Base-by-base conservation (phyloP, 92 coral and sea anemone genomes). In the Porites evermanni region DNA sequence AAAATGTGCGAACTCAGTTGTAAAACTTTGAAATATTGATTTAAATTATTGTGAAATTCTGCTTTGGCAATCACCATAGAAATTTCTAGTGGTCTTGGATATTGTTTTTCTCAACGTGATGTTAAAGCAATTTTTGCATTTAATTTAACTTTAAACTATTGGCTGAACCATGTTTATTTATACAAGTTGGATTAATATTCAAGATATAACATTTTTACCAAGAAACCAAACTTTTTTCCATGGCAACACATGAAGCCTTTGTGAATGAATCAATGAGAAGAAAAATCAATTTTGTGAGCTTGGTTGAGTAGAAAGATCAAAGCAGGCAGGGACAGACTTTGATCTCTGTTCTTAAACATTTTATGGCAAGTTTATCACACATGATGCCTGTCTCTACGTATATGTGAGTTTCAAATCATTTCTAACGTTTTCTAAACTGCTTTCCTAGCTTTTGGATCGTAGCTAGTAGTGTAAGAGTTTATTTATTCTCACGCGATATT, bases 51-150 rank as follows among this genome's bases (percentile, higher is more conserved):
- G 61, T 60, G 54, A 53, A 20, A 29, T 64, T 63, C 38, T 85
- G 88, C 88, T 85, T 12, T 85, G 88, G 60, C 77, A 80, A 88
- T 94, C 79, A 71, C 98, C 95, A 90, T 94, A 88, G 94, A 90
- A 86, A 90, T 90, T 89, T 90, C 94, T 93, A 79, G 98, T 93
- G 79, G 94, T 87, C 88, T 78, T 82, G 91, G 98, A 92, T 92
- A 94, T 94, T 94, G 96, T 94, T 92, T 90, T 91, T 82, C 88
- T 67, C 74, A 23, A 29, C 51, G 21, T 26, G 32, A 78, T 83
- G 96, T 90, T 84, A 96, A 93, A 90, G 87, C 83, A 81, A 92
- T 88, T 79, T 76, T 18, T 88, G 98, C 93, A 94, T 94, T 64
- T 83, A 92, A 92, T 94, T 92, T 78, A 29, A 12, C 8, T 67